Evolutionary conservation across 1,140 invertebrate species (phyloP), one percentile per base, ranked within the genome.

Genomic region (Rhopalosiphum padi): DNA sequence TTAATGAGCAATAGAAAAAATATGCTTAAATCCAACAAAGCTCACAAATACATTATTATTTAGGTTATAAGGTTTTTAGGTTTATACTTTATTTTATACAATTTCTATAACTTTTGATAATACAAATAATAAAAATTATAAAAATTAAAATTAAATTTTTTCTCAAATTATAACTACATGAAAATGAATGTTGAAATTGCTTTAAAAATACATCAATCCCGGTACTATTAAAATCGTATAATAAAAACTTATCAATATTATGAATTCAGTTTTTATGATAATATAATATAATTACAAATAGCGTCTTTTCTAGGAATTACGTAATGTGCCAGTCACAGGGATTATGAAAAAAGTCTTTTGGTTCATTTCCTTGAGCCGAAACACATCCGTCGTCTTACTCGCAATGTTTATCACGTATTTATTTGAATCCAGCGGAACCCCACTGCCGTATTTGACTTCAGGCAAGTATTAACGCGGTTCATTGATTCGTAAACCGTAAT

Each of bases 351-450:
- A 60, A 43, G 21, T 93, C 51, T 60, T 95, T 22, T 95, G 95
- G 94, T 94, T 96, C 2, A 87, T 95, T 2, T 95, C 95, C 15
- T 95, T 95, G n/a, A 94, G 95, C 41, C 94, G 96, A 23, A 96
- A 96, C 94, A 96, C 95, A 1, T 94, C 96, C 9, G 94, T 96
- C 15, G 95, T 96, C 11, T 94, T 96, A 37, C 97, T 96, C 96
- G 1, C 92, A 48, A 90, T 90, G 91, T 90, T 94, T 22, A 91
- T 90, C 41, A 83, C 88, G 7, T 85, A 60, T n/a, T 55, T 91
- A n/a, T 91, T 53, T 23, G 85, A 91, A 94, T 51, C 43, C 30
- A 93, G 35, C 25, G 55, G 87, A 51, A 68, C 41, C 8, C 60
- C 93, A 48, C 11, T 90, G 25, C 87, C 93, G 22, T 93, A 77